These are phyloP conservation scores for Clytia hemisphaerica DNA, from an alignment of 30 jellyfish, hydroid and myxozoan genomes.

Conservation along the genomic window DNA sequence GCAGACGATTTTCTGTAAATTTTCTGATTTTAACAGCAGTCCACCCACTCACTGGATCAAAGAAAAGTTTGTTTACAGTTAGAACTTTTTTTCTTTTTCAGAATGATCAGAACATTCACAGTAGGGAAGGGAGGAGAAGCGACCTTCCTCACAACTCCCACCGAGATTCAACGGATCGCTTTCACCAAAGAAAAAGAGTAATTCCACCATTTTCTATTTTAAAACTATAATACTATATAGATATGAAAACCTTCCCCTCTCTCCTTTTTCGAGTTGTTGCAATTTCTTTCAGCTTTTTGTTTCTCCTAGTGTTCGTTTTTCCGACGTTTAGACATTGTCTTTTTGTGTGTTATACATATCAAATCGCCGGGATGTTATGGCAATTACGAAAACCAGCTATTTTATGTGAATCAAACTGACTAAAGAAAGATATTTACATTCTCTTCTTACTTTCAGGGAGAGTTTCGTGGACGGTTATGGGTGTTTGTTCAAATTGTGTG, in stretches of 20 bases:
- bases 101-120: slow-evolving; percentile 78
- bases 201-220: background rate
- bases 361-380: too few species aligned
- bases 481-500: slow-evolving; percentile 59
- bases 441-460: background rate
- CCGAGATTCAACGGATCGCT: slow-evolving; percentile 85
- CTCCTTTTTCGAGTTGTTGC: background rate
- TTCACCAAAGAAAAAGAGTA: slow-evolving; percentile 65
- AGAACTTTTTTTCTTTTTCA: slow-evolving; percentile 24
- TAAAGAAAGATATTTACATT: too few species aligned
- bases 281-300: background rate
- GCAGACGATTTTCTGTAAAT: too few species aligned
- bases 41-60: too few species aligned
- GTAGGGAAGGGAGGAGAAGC: slow-evolving; percentile 98
- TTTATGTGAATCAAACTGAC: too few species aligned
- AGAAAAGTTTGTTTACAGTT: too few species aligned
- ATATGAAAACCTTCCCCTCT: background rate
- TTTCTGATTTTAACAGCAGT: too few species aligned
- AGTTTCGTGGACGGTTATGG: slow-evolving; percentile 71
- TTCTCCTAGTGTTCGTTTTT: too few species aligned
- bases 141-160: slow-evolving; percentile 72
- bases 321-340: too few species aligned
- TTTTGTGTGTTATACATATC: too few species aligned
- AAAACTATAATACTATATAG: too few species aligned
- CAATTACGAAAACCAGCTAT: too few species aligned